Base-by-base conservation (phyloP, 2,113 vertebrate genomes). In the Salvelinus sp. region DNA sequence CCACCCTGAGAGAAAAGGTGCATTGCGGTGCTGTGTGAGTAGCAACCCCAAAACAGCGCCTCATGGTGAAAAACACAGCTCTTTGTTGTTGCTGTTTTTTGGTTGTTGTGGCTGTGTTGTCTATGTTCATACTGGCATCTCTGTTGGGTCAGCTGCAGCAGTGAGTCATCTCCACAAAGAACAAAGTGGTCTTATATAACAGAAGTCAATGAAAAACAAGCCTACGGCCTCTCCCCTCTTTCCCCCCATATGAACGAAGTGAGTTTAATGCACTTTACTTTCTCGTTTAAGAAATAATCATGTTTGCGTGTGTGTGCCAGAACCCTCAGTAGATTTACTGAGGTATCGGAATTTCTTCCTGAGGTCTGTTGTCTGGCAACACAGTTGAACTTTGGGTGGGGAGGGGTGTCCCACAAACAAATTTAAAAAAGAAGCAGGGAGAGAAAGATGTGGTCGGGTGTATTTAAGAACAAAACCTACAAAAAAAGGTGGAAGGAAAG, bases 331-430 rank as follows among this genome's bases (percentile, higher is more conserved):
- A 85, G 86, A 86, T 90, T 90, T 88, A 90, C 79, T 66, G 79
- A 83, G 76, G 82, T 83, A 75, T 84, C 76, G 44, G 85, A 88
- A 93, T 92, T 92, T 88, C 85, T 86, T 84, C 81, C 85, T 48
- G 64, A 80, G 80, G 87, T 85, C 81, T 70, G 88, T 88, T 83
- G 88, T 90, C 86, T 86, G 80, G 91, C 84, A 90, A 92, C 91
- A 68, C 25, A 0, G 66, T 57, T 4, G 62, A 83, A 88, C 72
- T 71, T 65, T 18, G 30, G 23, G 38, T 76, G 75, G 75, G 80
- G 79, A 80, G 80, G 74, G 82, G 72, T 2, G 60, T 83, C 85
- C 83, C 69, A 50, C 80, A 83, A 85, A 84, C 86, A 86, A 87
- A 82, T 90, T 87, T 86, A 88, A 88, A 68, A 48, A 75, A 38